Conservation (phyloP, 2,797 vertebrate species). For the Lepidocolaptes lacrymiger region DNA sequence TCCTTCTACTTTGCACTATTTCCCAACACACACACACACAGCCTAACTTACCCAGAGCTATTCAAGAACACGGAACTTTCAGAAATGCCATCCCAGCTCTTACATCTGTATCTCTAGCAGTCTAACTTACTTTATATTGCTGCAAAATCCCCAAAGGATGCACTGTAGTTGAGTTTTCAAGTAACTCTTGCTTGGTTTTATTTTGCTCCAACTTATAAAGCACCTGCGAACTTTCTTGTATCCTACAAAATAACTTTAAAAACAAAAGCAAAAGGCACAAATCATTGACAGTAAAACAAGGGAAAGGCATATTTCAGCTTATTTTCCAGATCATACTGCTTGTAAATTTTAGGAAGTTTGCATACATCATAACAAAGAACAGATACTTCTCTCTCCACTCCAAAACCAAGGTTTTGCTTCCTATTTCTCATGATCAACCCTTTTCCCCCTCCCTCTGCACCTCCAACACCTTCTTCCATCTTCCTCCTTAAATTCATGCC, state of each 20-base stretch:
- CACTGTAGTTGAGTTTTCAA: neutral
- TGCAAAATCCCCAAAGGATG: conserved; percentile 67
- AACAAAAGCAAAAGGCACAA: conserved; percentile 19
- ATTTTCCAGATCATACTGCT: neutral
- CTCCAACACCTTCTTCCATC: neutral
- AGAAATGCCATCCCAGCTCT: neutral
- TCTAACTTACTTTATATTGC: conserved; percentile 74
- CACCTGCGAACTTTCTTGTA: conserved; percentile 89
- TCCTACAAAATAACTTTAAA: conserved; percentile 86
- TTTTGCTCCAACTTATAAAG: conserved; percentile 83
- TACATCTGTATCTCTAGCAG: neutral
- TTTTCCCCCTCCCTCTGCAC: neutral
- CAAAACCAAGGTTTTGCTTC: neutral
- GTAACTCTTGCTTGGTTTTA: conserved; percentile 50
- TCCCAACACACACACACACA: neutral
- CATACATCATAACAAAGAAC: neutral
- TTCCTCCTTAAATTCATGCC: neutral
- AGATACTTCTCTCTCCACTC: neutral
- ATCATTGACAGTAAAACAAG: neutral
- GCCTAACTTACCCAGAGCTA: neutral
- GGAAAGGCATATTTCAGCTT: neutral
- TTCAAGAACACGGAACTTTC: neutral
- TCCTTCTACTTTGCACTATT: neutral
- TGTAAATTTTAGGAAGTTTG: neutral
- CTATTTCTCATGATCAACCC: neutral